These are phyloP conservation scores for Bubalus kerabau DNA, from an alignment of 2,113 vertebrate species.

Conservation along the genomic window DNA sequence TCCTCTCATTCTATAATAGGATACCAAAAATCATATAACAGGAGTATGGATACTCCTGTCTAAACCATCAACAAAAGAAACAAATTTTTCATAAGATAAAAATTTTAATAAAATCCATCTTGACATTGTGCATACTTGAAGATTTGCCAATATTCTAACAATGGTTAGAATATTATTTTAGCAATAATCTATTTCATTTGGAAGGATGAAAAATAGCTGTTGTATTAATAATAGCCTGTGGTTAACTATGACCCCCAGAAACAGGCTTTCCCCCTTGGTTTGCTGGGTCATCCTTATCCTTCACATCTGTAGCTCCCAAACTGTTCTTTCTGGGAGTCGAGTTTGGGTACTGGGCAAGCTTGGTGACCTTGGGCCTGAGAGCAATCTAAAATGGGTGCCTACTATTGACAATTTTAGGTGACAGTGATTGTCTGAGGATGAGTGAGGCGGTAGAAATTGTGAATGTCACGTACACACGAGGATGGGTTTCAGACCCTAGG, in stretches of 20 bases:
- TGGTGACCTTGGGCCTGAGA: neutral
- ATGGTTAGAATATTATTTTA: neutral
- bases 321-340: neutral
- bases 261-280: neutral
- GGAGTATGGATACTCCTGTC: neutral
- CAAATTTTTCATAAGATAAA: neutral
- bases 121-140: neutral
- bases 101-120: neutral
- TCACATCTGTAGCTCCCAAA: neutral
- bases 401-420: neutral
- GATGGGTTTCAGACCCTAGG: neutral
- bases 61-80: neutral
- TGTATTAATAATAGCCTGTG: neutral
- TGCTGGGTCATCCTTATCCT: neutral
- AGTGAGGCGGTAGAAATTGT: neutral
- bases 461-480: neutral
- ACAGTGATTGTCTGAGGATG: neutral
- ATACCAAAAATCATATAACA: neutral
- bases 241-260: neutral
- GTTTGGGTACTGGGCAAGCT: neutral
- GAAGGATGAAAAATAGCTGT: neutral
- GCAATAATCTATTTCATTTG: neutral
- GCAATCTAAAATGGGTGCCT: neutral
- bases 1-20: neutral
- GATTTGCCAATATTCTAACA: neutral